Conservation (phyloP, 2,797 vertebrate genomes). For the Smutsia gigantea region DNA sequence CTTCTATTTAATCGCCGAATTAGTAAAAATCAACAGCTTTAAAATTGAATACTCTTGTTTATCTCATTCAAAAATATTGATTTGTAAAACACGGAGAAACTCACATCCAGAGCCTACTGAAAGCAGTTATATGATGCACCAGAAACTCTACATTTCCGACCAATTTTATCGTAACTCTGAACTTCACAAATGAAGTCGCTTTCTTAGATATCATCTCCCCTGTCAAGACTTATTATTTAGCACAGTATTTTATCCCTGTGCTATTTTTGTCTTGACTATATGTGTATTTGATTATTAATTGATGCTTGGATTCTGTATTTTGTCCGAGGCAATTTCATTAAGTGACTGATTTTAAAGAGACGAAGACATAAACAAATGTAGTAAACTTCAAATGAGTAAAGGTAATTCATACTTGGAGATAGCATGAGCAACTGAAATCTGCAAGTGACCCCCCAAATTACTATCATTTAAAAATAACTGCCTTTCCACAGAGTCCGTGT, state of each 20-base stretch:
- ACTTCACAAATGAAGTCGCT: not conserved
- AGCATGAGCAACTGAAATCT: slow-evolving; percentile 23
- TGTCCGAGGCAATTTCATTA: slow-evolving; percentile 42
- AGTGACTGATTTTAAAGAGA: slow-evolving; percentile 55
- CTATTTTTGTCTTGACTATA: slow-evolving; percentile 13
- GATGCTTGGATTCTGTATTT: slow-evolving; percentile 52
- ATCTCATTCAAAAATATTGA: not conserved
- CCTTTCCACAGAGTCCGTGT: not conserved
- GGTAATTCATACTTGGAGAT: slow-evolving; percentile 19
- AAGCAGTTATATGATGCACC: too few relatives aligned
- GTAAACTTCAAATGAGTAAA: not conserved
- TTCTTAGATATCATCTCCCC: slow-evolving; percentile 21
- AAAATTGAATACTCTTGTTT: not conserved
- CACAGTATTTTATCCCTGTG: not conserved
- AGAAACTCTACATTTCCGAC: not conserved
- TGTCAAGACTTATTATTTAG: not conserved
- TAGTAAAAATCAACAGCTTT: not conserved
- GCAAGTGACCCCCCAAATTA: not conserved
- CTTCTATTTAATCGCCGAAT: not conserved
- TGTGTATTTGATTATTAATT: slow-evolving; percentile 56
- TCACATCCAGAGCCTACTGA: too few relatives aligned
- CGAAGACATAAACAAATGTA: not conserved
- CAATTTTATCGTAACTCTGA: not conserved
- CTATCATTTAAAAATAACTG: not conserved
- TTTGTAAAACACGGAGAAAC: not conserved